These are phyloP conservation scores for Oppia nitens DNA, from an alignment of 1,140 invertebrate genomes.

Conservation along the genomic window DNA sequence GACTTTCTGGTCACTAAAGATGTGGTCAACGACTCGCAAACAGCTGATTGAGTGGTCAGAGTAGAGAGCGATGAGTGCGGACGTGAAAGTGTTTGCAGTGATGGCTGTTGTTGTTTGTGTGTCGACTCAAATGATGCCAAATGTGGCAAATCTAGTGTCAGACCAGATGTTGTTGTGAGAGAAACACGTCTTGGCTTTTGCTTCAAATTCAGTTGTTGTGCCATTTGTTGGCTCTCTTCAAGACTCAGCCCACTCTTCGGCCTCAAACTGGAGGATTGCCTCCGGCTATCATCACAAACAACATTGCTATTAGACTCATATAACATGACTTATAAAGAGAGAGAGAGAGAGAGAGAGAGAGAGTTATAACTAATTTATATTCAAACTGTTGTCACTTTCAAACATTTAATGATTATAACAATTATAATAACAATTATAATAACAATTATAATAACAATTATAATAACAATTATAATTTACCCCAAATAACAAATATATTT, in stretches of 20 bases:
- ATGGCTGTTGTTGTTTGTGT: background rate
- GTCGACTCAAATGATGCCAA: background rate
- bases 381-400: no score
- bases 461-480: no score
- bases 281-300: background rate
- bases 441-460: no score
- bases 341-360: no score
- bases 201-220: background rate
- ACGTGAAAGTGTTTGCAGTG: background rate
- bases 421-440: no score
- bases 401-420: no score
- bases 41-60: background rate
- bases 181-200: background rate
- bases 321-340: no score
- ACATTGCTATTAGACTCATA: no score
- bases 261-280: background rate
- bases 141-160: background rate
- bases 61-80: no score
- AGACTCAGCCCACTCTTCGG: background rate
- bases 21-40: background rate
- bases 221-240: background rate
- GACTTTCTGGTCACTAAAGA: background rate
- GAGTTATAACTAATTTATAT: no score
- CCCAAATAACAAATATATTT: no score
- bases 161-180: background rate